Conservation (phyloP, 1,140 invertebrate genomes). For the Drosophila lowei region DNA sequence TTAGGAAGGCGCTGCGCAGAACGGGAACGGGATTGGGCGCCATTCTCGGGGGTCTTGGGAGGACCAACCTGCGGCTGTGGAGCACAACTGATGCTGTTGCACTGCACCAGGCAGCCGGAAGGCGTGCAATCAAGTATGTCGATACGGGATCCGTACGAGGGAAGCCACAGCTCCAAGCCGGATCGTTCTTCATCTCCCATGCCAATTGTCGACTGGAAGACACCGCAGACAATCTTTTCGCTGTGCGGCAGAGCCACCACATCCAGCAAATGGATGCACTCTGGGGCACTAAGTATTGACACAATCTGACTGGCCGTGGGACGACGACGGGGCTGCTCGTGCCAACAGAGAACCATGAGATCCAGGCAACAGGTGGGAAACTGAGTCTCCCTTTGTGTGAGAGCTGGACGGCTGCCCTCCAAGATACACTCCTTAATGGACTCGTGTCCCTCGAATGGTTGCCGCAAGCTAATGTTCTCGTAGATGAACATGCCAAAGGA, state of each 20-base stretch:
- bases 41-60: slow-evolving; percentile 59
- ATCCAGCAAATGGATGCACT: slow-evolving; percentile 95
- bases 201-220: slow-evolving; percentile 45
- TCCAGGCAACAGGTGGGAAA: slow-evolving; percentile 96
- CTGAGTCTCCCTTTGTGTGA: slow-evolving; percentile 91
- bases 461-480: slow-evolving; percentile 95
- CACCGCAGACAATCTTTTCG: slow-evolving; percentile 84
- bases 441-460: slow-evolving; percentile 97
- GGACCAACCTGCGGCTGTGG: slow-evolving; percentile 58
- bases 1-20: slow-evolving; percentile 66
- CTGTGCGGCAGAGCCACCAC: slow-evolving; percentile 88
- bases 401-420: slow-evolving; percentile 94
- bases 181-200: slow-evolving; percentile 58
- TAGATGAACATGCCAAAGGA: slow-evolving; percentile 99
- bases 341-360: slow-evolving; percentile 98
- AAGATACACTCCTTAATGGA: slow-evolving; percentile 98
- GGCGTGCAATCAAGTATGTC: slow-evolving; percentile 86
- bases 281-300: slow-evolving; percentile 93
- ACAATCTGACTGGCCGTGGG: slow-evolving; percentile 97
- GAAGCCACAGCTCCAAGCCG: slow-evolving; percentile 88
- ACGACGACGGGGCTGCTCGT: slow-evolving; percentile 91
- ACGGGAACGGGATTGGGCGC: slow-evolving; percentile 44
- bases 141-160: slow-evolving; percentile 88
- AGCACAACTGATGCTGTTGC: slow-evolving; percentile 68
- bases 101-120: slow-evolving; percentile 83